Base-by-base conservation (phyloP, 1,140 invertebrate genomes). In the Lerema accius region DNA sequence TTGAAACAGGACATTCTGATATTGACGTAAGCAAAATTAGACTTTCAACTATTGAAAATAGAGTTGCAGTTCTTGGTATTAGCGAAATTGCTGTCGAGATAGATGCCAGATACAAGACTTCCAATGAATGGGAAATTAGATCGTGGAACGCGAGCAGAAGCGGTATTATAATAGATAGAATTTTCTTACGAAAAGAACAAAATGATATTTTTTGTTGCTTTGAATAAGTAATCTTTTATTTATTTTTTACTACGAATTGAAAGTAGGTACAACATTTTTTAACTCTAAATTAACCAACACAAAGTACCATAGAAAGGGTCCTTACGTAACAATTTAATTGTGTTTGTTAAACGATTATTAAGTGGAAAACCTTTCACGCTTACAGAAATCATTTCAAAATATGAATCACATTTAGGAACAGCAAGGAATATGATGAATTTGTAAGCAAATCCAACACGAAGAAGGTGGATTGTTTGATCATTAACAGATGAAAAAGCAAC, bases 121-220 rank as follows among this genome's bases (percentile, higher is more conserved):
- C 67, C 65, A 65, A 71, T 75, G 67, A 69, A 68, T 69, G 56
- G 67, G 68, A 70, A 77, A 72, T 77, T 68, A 77, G 74, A 74
- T 72, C 67, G 65, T 61, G 42, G 37, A 62, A 63, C 51, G 56
- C 69, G 67, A 58, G 53, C 43, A 63, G 63, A 66, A 69, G 53
- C 60, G 46, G 67, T 64, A 71, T 69, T 69, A 72, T 69, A 72
- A 66, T 69, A 63, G 67, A 69, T 72, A 60, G 60, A 39, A 72
- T 72, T 72, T 72, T 61, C 62, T 63, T 64, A 66, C 55, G 63
- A 63, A 63, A 60, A 53, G 39, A 56, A 14, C 53, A 63, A 60
- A 67, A 60, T 42, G 19, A 65, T 53, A 59, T 59, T 61, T 66
- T 51, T 59, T 51, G 50, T 59, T 60, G 59, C 53, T 46, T 39